Conservation (phyloP, 37 sponge, comb jelly and placozoan species). For the Diacarnus erythraeanus region DNA sequence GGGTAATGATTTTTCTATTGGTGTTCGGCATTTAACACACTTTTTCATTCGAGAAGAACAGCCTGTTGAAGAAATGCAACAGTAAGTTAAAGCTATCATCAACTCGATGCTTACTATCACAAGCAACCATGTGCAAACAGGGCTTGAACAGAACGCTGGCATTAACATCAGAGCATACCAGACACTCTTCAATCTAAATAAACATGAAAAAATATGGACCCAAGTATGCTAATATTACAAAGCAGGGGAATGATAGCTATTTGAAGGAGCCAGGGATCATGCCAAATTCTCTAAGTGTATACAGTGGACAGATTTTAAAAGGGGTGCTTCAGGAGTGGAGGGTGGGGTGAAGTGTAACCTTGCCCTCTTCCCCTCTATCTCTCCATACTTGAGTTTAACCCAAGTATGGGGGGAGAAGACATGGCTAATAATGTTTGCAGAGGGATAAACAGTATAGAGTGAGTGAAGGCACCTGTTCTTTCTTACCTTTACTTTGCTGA, state of each 20-base stretch:
- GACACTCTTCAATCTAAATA: conserved; percentile 84
- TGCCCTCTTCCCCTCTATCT: background rate
- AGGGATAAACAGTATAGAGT: no score
- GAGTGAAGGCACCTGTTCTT: conserved; percentile 1
- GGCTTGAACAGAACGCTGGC: conserved; percentile 85
- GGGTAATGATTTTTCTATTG: conserved; percentile 46
- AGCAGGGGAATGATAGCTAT: no score
- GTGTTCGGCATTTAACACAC: conserved; percentile 62
- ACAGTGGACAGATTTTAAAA: no score
- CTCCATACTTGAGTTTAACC: background rate
- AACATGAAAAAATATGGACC: background rate
- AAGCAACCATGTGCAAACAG: conserved; percentile 89
- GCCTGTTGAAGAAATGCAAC: conserved; percentile 16
- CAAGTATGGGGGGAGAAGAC: no score
- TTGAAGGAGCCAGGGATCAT: no score
- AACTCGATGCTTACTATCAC: conserved; percentile 64
- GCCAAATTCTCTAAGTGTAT: no score
- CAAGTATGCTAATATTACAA: no score
- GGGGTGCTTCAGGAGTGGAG: no score
- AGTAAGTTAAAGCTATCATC: background rate
- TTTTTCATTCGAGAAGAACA: conserved; percentile 78
- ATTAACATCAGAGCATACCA: conserved; percentile 80
- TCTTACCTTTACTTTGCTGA: conserved; percentile 24
- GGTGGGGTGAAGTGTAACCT: no score
- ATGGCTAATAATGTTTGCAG: no score